phyloP scores from a whole-genome alignment of 2,113 vertebrate genomes.

The Porphyrio hochstetteri region DNA sequence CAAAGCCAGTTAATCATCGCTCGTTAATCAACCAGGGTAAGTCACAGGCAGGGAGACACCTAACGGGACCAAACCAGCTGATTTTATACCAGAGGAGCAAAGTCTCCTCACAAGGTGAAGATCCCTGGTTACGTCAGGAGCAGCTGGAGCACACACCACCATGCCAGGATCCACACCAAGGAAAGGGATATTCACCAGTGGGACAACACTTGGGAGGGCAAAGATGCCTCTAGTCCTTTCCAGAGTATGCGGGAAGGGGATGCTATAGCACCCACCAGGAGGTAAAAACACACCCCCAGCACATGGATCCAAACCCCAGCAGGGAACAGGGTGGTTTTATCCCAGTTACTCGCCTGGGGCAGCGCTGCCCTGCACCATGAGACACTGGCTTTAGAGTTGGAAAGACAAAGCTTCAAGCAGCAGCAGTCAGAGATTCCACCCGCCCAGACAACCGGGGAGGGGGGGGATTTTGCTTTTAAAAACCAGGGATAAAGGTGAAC shows the following conservation, averaged over 20 bases:
- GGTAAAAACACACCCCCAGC: rapidly evolving
- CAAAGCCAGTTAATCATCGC: background rate
- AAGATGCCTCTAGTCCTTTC: background rate
- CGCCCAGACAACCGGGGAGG: too few species aligned
- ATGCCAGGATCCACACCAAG: background rate
- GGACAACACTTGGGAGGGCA: background rate
- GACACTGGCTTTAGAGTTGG: rapidly evolving
- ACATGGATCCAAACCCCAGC: background rate
- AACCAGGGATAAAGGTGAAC: background rate
- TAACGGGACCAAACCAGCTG: background rate
- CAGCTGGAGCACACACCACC: too few species aligned
- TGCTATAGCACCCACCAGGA: rapidly evolving
- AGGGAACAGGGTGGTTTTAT: background rate
- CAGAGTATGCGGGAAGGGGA: rapidly evolving
- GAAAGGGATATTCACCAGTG: background rate
- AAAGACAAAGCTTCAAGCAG: background rate
- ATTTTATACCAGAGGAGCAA: background rate
- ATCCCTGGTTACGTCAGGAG: rapidly evolving
- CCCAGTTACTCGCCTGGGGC: background rate
- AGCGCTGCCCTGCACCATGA: background rate
- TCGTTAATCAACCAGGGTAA: background rate
- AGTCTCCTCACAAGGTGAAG: background rate
- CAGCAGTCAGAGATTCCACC: background rate
- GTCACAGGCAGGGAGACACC: background rate
- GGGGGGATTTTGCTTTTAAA: background rate